A percentile compares a stretch with the other conserved stretches of the same genome.
Conservation (phyloP, 2,113 vertebrate genomes). For the cattle (Bos taurus) region DNA sequence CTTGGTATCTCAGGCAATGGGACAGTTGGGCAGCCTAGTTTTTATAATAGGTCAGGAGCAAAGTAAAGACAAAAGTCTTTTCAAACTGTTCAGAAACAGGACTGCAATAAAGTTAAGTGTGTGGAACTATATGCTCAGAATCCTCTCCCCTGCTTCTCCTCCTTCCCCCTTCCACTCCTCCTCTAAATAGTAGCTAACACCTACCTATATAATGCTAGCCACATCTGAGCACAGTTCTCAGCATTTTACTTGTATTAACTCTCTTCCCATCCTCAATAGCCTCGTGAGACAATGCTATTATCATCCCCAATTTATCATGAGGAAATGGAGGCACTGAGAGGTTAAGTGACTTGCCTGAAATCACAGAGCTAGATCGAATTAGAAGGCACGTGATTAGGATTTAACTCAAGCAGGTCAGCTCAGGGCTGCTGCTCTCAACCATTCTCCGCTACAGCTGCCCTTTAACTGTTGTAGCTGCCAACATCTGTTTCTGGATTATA, state of each 20-base stretch:
- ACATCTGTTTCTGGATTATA: not conserved
- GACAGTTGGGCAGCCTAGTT: not conserved
- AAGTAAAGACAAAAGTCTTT: not conserved
- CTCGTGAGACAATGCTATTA: not conserved
- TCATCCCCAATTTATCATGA: not conserved
- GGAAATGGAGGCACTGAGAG: not conserved
- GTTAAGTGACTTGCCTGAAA: not conserved
- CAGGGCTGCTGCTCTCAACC: not conserved
- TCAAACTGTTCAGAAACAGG: not conserved
- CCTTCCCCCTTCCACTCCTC: not conserved
- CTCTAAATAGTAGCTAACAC: not conserved
- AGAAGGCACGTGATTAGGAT: not conserved
- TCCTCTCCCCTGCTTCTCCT: not conserved
- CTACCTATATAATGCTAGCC: not conserved
- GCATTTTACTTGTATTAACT: not conserved
- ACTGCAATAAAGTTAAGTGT: not conserved
- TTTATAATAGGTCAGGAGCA: not conserved
- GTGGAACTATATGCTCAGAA: not conserved
- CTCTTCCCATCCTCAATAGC: not conserved
- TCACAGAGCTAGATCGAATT: not conserved
- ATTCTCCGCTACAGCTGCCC: not conserved
- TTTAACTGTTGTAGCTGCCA: not conserved
- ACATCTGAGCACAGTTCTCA: not conserved
- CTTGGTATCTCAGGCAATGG: not conserved
- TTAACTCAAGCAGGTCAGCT: not conserved